phyloP scores from a whole-genome alignment of 2,888 invertebrate species.

The Colostygia pectinataria region DNA sequence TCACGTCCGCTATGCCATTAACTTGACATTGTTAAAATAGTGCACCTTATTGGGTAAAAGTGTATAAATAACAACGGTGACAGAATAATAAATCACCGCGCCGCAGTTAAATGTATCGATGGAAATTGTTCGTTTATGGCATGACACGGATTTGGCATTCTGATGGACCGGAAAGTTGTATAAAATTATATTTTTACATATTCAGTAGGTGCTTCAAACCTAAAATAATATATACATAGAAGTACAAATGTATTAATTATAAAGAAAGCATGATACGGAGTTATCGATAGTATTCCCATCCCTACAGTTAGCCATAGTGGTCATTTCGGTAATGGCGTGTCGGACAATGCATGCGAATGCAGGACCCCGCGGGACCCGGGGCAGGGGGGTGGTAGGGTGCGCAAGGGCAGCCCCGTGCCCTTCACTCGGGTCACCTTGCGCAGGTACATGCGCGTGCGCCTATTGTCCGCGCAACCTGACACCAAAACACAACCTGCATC shows the following conservation, averaged over 20 bases:
- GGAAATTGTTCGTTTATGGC: slow-evolving; percentile 21
- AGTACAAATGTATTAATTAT: too few relatives aligned
- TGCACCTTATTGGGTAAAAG: slow-evolving; percentile 34
- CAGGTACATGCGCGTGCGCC: slow-evolving; percentile 77
- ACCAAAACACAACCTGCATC: slow-evolving; percentile 50
- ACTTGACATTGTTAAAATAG: slow-evolving; percentile 33
- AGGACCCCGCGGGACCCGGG: slow-evolving; percentile 46
- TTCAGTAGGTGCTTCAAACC: too few relatives aligned
- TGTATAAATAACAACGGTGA: slow-evolving; percentile 25
- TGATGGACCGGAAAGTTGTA: slow-evolving; percentile 12
- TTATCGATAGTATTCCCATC: slow-evolving; percentile 28
- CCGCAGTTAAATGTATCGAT: slow-evolving; percentile 25
- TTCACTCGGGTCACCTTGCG: slow-evolving; percentile 78
- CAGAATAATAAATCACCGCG: slow-evolving; percentile 24
- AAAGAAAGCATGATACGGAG: too few relatives aligned
- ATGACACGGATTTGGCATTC: slow-evolving; percentile 15
- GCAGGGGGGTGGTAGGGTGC: slow-evolving; percentile 53
- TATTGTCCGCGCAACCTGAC: slow-evolving; percentile 76
- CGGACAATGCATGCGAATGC: slow-evolving; percentile 67
- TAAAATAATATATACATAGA: too few relatives aligned
- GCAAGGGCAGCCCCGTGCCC: slow-evolving; percentile 75
- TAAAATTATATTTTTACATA: slow-evolving; percentile 6
- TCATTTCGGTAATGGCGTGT: slow-evolving; percentile 74
- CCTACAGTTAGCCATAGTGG: slow-evolving; percentile 50
- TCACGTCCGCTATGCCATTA: slow-evolving; percentile 36